Conservation (phyloP, 2,797 vertebrate genomes). For the Merluccius polli region DNA sequence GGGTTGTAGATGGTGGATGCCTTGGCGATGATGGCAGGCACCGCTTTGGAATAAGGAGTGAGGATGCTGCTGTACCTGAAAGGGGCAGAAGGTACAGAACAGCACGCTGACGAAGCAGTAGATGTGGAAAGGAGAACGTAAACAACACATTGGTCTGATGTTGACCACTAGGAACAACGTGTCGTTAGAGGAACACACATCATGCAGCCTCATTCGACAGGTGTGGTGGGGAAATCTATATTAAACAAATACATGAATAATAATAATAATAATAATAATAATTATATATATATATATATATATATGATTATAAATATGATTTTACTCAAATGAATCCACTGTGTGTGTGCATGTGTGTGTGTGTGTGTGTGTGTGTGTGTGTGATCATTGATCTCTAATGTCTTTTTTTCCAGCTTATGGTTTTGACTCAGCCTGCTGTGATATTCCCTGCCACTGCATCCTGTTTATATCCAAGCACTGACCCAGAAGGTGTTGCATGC, state of each 20-base stretch:
- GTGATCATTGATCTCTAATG: neutral
- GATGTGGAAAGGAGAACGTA: neutral
- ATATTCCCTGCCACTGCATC: neutral
- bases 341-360: no score
- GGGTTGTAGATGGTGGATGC: slow-evolving; percentile 87
- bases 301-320: neutral
- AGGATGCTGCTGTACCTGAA: slow-evolving; percentile 72
- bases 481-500: slow-evolving; percentile 15
- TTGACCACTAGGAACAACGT: neutral
- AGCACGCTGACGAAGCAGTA: neutral
- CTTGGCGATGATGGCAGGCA: slow-evolving; percentile 86
- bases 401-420: neutral
- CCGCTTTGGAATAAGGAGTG: slow-evolving; percentile 82
- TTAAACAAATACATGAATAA: no score
- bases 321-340: neutral
- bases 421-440: neutral
- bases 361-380: neutral
- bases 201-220: neutral
- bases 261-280: no score
- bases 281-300: no score
- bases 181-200: neutral
- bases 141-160: neutral
- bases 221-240: no score
- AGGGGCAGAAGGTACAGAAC: slow-evolving; percentile 19
- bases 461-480: neutral